Percentiles rank a stretch among this genome's conserved stretches.
Evolutionary conservation across 2,113 vertebrate species (phyloP).

Genomic region (Nerophis ophidion): DNA sequence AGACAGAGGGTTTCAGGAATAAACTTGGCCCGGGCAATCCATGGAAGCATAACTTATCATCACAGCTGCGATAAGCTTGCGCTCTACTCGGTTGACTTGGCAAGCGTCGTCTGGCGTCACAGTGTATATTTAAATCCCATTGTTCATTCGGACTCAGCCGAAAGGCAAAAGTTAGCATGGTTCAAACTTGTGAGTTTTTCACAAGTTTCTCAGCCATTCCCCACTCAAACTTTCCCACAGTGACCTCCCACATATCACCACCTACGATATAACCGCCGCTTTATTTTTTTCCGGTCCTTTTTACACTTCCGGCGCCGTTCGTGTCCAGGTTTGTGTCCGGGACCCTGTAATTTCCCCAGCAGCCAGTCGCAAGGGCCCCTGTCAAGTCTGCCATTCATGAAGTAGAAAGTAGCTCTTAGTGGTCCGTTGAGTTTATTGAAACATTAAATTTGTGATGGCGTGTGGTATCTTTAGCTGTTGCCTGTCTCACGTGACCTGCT

Average conservation of each 20-base stretch:
- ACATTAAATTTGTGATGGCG: conserved; percentile 73
- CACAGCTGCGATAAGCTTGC: conserved; percentile 28
- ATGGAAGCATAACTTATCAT: conserved; percentile 35
- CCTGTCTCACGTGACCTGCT: conserved; percentile 64
- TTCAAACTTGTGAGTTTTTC: conserved; percentile 1
- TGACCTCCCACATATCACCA: conserved; percentile 36
- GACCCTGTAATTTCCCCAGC: conserved; percentile 73
- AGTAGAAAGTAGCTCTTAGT: conserved; percentile 75
- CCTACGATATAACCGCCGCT: conserved; percentile 17
- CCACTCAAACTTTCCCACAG: background rate
- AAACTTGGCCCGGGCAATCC: conserved; percentile 19
- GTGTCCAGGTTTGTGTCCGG: conserved; percentile 53
- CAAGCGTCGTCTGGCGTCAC: conserved; percentile 5
- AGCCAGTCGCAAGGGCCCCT: conserved; percentile 62
- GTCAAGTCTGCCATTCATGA: conserved; percentile 74
- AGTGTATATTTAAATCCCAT: background rate
- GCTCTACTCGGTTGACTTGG: conserved; percentile 21
- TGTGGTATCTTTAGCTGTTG: conserved; percentile 71
- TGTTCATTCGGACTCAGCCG: background rate
- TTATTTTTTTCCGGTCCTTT: conserved; percentile 42
- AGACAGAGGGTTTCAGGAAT: conserved; percentile 54
- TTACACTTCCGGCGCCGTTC: conserved; percentile 60
- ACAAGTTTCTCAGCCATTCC: conserved; percentile 14
- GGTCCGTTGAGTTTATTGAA: conserved; percentile 75
- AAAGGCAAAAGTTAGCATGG: conserved; percentile 1